Base-by-base conservation (phyloP, 2,797 vertebrate genomes). In the Liparis tanakae region DNA sequence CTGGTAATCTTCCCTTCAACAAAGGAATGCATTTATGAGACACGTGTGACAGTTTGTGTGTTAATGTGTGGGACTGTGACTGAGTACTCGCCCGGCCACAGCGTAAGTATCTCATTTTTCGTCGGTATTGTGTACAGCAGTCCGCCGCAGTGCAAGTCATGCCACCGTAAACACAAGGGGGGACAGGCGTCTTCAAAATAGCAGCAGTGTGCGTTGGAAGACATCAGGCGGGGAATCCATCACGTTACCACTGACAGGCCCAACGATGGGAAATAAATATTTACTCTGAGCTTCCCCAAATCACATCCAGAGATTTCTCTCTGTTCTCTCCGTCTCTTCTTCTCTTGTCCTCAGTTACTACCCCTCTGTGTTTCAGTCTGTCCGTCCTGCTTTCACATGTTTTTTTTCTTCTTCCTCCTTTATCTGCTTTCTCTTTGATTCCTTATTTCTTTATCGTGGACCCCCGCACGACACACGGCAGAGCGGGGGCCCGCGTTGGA, bases 261-360 rank as follows among this genome's bases (percentile, higher is more conserved):
- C 84, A 68, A 82, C 62, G 87, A 92, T 89, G 89, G 81, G 91
- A 92, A 91, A 90, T 93, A 94, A 94, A 94, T 95, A 94, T 94
- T 94, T 94, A 94, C 87, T 87, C 84, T 91, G 68, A 75, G 79
- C 84, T 88, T 86, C 83, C 84, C 76, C 68, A 93, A 94, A 94
- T 94, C 92, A 93, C 91, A 93, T 90, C 89, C 91, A 91, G 92
- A 91, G 85, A 76, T 86, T 87, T 74, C 78, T 82, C 70, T 70
- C 78, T 55, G 60, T 18, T 25, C 69, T 61, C 30, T 81, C 39
- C 70, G 60, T 82, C 82, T 82, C 72, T 75, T 83, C 76, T 74
- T 67, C 55, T 66, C 41, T 57, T 58, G 67, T 81, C 78, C 50
- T 77, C 33, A 1, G 10, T 58, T 67, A 72, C 62, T n/a, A n/a